phyloP scores from a whole-genome alignment of 2,797 vertebrate species.

The Xyrichtys novacula region DNA sequence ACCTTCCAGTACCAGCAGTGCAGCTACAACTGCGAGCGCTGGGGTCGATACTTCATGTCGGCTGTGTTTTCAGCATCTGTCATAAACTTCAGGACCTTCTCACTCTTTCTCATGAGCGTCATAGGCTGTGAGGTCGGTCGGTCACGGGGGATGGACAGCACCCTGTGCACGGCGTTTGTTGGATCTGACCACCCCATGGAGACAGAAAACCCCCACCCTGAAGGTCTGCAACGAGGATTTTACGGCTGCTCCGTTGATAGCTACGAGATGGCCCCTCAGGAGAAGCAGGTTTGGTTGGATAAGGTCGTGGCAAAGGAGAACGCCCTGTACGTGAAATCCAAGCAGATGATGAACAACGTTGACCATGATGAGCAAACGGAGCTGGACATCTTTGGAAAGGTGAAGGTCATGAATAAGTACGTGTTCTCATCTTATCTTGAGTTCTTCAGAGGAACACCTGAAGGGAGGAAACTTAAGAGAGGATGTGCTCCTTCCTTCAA shows the following conservation, averaged over 20 bases:
- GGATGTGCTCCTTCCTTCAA: conserved; percentile 51
- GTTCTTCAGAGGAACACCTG: conserved; percentile 77
- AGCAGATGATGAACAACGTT: conserved; percentile 62
- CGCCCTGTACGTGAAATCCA: conserved; percentile 62
- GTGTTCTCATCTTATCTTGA: conserved; percentile 77
- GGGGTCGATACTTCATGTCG: conserved; percentile 78
- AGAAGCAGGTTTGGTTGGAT: conserved; percentile 70
- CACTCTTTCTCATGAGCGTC: conserved; percentile 78
- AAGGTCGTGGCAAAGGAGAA: conserved; percentile 76
- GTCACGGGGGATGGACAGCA: conserved; percentile 45
- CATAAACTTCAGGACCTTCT: conserved; percentile 75
- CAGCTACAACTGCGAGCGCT: conserved; percentile 70
- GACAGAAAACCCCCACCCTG: conserved; percentile 52
- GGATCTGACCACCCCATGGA: conserved; percentile 76
- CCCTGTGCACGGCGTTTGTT: conserved; percentile 71
- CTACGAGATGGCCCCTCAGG: conserved; percentile 44
- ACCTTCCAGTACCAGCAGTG: conserved; percentile 76
- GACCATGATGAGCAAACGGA: conserved; percentile 67
- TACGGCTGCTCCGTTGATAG: conserved; percentile 67
- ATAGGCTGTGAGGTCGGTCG: conserved; percentile 77
- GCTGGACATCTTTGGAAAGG: conserved; percentile 73
- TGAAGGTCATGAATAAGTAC: conserved; percentile 80
- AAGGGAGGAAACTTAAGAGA: conserved; percentile 76
- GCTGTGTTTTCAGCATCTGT: conserved; percentile 76
- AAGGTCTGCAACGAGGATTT: conserved; percentile 53